Conservation (phyloP, 2,888 invertebrate genomes). For the Formica aserva region DNA sequence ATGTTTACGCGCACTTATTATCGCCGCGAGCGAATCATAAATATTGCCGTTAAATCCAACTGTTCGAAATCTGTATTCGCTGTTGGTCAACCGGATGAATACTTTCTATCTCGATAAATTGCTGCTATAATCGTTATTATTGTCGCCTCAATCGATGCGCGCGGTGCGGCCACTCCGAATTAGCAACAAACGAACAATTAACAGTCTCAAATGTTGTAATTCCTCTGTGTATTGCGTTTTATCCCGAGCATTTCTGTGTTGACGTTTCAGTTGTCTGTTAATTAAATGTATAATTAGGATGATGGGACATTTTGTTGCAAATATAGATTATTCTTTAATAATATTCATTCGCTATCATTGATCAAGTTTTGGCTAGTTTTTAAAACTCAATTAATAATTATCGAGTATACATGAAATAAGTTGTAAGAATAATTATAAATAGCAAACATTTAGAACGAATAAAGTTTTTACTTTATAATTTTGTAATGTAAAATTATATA, state of each 20-base stretch:
- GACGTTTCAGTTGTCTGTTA: constrained; percentile 29
- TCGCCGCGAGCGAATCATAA: constrained; percentile 49
- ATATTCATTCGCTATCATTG: neutral
- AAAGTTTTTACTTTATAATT: neutral
- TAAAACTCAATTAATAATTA: neutral
- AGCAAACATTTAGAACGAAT: neutral
- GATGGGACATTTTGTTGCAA: constrained; percentile 1
- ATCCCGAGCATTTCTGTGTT: constrained; percentile 11
- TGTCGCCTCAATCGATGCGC: constrained; percentile 20
- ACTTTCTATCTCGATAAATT: constrained; percentile 49
- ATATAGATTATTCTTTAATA: neutral
- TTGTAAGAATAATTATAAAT: neutral
- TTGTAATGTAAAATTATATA: neutral
- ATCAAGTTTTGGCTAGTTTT: neutral
- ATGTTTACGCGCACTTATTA: constrained; percentile 52
- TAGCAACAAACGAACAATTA: constrained; percentile 37
- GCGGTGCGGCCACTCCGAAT: neutral
- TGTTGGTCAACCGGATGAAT: constrained; percentile 42
- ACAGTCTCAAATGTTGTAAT: constrained; percentile 25
- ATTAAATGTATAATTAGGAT: constrained; percentile 12
- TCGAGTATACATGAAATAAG: neutral
- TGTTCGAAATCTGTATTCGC: constrained; percentile 38
- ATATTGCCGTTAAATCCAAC: constrained; percentile 47
- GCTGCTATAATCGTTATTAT: constrained; percentile 40
- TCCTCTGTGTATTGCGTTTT: constrained; percentile 13